Evolutionary conservation across 1,140 invertebrate genomes (phyloP).

Genomic region (Drosophila obscura): DNA sequence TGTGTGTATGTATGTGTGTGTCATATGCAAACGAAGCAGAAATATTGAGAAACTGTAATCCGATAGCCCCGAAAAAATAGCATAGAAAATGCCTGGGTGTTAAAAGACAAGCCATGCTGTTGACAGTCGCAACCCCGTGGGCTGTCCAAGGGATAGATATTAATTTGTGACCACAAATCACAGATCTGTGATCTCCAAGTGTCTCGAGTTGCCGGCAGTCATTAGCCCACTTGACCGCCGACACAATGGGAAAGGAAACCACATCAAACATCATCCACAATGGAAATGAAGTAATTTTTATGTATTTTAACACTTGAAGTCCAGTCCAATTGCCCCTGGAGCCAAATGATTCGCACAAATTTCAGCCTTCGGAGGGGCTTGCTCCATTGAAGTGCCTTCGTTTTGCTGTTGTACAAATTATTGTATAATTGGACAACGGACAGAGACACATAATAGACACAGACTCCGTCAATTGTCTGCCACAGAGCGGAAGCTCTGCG

Average conservation of each 20-base stretch:
- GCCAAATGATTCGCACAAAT: conserved; percentile 53
- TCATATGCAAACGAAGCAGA: conserved; percentile 69
- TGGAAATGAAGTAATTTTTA: conserved; percentile 55
- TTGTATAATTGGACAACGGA: conserved; percentile 61
- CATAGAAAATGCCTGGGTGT: conserved; percentile 15
- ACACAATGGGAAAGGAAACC: conserved; percentile 50
- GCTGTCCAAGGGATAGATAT: conserved; percentile 40
- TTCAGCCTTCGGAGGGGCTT: conserved; percentile 37
- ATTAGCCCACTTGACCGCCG: conserved; percentile 62
- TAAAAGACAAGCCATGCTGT: conserved; percentile 40
- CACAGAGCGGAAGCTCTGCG: conserved; percentile 55
- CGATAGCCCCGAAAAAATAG: conserved; percentile 57
- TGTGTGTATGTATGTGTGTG: conserved; percentile 60
- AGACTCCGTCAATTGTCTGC: conserved; percentile 50
- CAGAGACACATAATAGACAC: conserved; percentile 57
- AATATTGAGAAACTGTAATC: conserved; percentile 53
- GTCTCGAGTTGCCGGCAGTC: conserved; percentile 37
- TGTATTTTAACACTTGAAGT: conserved; percentile 51
- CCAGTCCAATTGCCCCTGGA: conserved; percentile 45
- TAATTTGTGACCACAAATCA: conserved; percentile 31
- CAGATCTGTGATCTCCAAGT: conserved; percentile 32
- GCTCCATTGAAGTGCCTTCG: conserved; percentile 36
- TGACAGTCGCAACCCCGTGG: conserved; percentile 30
- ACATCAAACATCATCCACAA: conserved; percentile 20
- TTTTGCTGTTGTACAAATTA: conserved; percentile 44